phyloP scores from a whole-genome alignment of 2,797 vertebrate genomes.

The Dermochelys coriacea region DNA sequence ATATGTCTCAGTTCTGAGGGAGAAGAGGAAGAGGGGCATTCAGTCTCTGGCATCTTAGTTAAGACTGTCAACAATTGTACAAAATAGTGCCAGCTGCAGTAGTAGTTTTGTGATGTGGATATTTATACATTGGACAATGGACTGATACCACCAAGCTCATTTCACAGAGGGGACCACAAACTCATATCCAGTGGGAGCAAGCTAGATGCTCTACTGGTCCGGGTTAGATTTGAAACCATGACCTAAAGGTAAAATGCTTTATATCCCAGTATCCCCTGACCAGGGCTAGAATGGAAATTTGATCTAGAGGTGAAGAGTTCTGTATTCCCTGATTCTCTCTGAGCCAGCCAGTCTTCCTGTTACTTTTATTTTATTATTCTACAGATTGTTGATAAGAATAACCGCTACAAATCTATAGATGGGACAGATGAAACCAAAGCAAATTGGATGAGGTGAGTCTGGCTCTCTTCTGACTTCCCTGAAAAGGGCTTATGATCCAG shows the following conservation, averaged over 20 bases:
- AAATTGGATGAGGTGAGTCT: conserved; percentile 98
- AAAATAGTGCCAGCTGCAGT: background rate
- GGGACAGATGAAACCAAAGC: conserved; percentile 93
- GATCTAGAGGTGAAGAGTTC: background rate
- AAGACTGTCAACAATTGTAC: background rate
- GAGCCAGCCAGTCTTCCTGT: background rate
- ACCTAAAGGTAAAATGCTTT: background rate
- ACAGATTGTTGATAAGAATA: conserved; percentile 91
- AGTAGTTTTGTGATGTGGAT: background rate
- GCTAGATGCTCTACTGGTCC: background rate
- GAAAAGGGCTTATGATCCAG: conserved; percentile 2
- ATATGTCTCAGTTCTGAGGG: background rate
- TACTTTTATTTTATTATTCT: background rate
- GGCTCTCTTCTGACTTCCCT: conserved; percentile 24
- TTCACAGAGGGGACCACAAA: background rate
- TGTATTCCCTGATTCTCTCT: background rate
- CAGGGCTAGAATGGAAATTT: background rate
- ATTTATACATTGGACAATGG: background rate
- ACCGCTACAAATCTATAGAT: conserved; percentile 91
- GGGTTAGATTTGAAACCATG: background rate
- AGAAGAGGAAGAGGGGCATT: background rate
- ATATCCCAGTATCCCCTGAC: background rate
- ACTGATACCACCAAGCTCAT: background rate
- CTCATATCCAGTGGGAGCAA: background rate
- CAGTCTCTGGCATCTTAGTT: background rate